Conservation (phyloP, 2,888 invertebrate genomes). For the Ennomos quercinarius region DNA sequence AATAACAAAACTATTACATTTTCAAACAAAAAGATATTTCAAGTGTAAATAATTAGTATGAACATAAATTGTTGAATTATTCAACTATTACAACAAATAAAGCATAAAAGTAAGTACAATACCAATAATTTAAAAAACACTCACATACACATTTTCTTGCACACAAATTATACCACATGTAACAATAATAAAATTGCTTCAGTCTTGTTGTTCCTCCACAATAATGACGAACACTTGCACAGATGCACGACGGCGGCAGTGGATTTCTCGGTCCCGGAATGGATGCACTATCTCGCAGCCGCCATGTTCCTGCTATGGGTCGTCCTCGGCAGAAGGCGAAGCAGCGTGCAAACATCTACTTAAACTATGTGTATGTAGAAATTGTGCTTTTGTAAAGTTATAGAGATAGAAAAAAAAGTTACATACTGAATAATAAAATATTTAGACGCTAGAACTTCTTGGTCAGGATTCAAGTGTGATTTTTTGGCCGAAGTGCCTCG, state of each 20-base stretch:
- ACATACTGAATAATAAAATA: too few species aligned
- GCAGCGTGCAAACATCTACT: constrained; percentile 61
- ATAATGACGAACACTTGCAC: constrained; percentile 51
- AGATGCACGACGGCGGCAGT: constrained; percentile 81
- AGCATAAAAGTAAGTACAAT: constrained; percentile 10
- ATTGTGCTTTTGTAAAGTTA: background rate
- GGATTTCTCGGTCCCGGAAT: constrained; percentile 77
- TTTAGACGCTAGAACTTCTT: too few species aligned
- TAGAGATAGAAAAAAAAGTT: too few species aligned
- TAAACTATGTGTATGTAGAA: constrained; percentile 64
- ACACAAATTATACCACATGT: constrained; percentile 56
- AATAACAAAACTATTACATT: background rate
- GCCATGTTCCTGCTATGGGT: constrained; percentile 75
- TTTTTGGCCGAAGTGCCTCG: too few species aligned
- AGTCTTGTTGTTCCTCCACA: constrained; percentile 17
- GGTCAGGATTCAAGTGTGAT: too few species aligned
- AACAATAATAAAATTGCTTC: constrained; percentile 30
- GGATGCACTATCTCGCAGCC: constrained; percentile 78
- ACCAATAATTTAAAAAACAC: constrained; percentile 3
- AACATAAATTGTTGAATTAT: too few species aligned
- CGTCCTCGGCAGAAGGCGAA: constrained; percentile 68
- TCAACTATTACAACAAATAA: too few species aligned
- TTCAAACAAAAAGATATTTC: too few species aligned
- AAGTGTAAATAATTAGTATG: too few species aligned
- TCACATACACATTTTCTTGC: constrained; percentile 20